Evolutionary conservation across 2,888 invertebrate species (phyloP), one percentile per base, ranked within the genome.

Genomic region (Sclerodermus sp.): DNA sequence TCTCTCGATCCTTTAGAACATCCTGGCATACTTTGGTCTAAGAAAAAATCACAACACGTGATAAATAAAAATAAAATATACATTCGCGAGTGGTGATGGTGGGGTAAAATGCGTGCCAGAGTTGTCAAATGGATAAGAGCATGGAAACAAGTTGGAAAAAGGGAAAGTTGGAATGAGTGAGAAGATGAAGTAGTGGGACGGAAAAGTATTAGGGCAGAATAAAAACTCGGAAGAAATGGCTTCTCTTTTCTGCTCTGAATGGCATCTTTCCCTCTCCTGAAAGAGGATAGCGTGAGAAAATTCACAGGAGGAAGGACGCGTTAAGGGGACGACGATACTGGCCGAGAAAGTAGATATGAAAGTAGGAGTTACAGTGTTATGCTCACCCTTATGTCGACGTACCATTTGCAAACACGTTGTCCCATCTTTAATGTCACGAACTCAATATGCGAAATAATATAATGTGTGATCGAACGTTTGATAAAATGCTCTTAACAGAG

Each of bases 401-500:
- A 42, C 58, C 62, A 55, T 62, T 62, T 53, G 45, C 54, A 41
- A 48, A 44, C 52, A 46, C 62, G 46, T 55, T 55, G 54, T 51
- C 45, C 47, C 38, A 52, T 59, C 56, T 58, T 66, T 65, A 65
- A 63, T 64, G 66, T 66, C 67, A 64, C 57, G 43, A 53, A 45
- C 58, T 59, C 66, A 57, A 65, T 64, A 54, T 59, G 51, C 52
- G 58, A 59, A 60, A 63, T 60, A 54, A 53, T 23, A 23, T 23
- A 23, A 8, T 23, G n/a, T n/a, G n/a, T n/a, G n/a, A n/a, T n/a
- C n/a, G n/a, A n/a, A n/a, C n/a, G n/a, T n/a, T n/a, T n/a, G n/a
- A n/a, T n/a, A n/a, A n/a, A n/a, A n/a, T n/a, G n/a, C n/a, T n/a
- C n/a, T n/a, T n/a, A n/a, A n/a, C n/a, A n/a, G n/a, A n/a, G n/a